Evolutionary conservation across 2,113 vertebrate species (phyloP), one percentile per base, ranked within the genome.

Genomic region (Tringa solitaria): DNA sequence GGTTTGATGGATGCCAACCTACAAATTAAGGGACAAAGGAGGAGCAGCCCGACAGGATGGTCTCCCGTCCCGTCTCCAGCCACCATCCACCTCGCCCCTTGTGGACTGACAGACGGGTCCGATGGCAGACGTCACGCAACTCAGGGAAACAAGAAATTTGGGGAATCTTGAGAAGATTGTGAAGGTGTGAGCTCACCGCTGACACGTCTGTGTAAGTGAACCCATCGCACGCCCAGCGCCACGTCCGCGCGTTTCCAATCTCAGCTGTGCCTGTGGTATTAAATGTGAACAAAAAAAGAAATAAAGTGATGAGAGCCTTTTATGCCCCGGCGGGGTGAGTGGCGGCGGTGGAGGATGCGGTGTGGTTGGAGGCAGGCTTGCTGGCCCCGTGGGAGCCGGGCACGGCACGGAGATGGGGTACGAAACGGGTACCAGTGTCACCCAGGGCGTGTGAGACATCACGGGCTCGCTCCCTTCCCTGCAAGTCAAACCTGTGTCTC

Each of bases 131-230:
- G 88, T 82, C 63, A 4, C 2, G 76, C 80, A 95, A 93, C 93
- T 97, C 96, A 97, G 94, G 94, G 95, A 96, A 95, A 93, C 57
- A 63, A 94, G 94, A 77, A 64, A 81, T 64, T 24, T 6, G 18
- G 89, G 80, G 86, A 81, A 45, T 27, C 68, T 65, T 4, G 41
- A 18, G 10, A 39, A 65, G 72, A 63, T 16, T 26, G 56, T 43
- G 59, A 54, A 77, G 88, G 8, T 32, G 67, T n/a, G 41, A 92
- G 84, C 88, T 92, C 76, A 19, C 53, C 9, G 7, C 12, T 20
- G 46, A 21, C 45, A 3, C 1, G 41, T 56, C 69, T 26, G 69
- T 70, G 45, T 22, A 39, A 93, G 59, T 0, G 4, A 90, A 53
- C 50, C 0, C 2, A 32, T 46, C 60, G 2, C 85, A 63, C 64